phyloP scores from a whole-genome alignment of 2,797 vertebrate species.

The Oryzias dopingdopingensis region DNA sequence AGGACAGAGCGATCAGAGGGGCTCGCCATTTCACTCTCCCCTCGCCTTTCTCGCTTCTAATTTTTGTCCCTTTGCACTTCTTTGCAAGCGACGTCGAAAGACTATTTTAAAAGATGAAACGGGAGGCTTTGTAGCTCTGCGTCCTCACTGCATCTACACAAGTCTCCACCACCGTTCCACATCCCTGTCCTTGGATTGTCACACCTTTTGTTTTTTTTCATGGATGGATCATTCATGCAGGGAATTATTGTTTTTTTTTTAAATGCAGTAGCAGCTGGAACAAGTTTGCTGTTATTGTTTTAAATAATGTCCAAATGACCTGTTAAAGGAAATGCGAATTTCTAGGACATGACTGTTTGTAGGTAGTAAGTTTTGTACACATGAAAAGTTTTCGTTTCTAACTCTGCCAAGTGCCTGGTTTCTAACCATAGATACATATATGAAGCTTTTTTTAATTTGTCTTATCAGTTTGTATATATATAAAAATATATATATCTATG shows the following conservation, averaged over 20 bases:
- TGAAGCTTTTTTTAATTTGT: constrained; percentile 78
- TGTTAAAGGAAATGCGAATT: constrained; percentile 64
- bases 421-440: constrained; percentile 79
- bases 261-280: constrained; percentile 9
- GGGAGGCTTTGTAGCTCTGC: constrained; percentile 17
- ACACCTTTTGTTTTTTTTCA: constrained; percentile 1
- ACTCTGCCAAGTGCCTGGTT: constrained; percentile 78
- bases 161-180: constrained; percentile 3
- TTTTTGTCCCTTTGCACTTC: constrained; percentile 59
- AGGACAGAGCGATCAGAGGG: constrained; percentile 30
- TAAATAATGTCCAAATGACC: constrained; percentile 86
- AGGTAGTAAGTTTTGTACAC: constrained; percentile 82
- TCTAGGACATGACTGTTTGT: constrained; percentile 81
- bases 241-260: constrained; percentile 61
- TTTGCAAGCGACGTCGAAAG: constrained; percentile 18
- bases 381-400: constrained; percentile 78
- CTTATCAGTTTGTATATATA: constrained; percentile 52
- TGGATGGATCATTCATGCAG: constrained; percentile 60
- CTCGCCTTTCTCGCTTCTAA: constrained; percentile 19
- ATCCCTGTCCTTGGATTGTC: constrained; percentile 30
- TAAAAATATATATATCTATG: constrained; percentile 70
- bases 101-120: constrained; percentile 25
- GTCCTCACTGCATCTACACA: constrained; percentile 8
- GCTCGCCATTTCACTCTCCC: constrained; percentile 13
- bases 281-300: constrained; percentile 68